Evolutionary conservation across 2,797 vertebrate genomes (phyloP), one percentile per base, ranked within the genome.

Genomic region (Enteromius fasciolatus): DNA sequence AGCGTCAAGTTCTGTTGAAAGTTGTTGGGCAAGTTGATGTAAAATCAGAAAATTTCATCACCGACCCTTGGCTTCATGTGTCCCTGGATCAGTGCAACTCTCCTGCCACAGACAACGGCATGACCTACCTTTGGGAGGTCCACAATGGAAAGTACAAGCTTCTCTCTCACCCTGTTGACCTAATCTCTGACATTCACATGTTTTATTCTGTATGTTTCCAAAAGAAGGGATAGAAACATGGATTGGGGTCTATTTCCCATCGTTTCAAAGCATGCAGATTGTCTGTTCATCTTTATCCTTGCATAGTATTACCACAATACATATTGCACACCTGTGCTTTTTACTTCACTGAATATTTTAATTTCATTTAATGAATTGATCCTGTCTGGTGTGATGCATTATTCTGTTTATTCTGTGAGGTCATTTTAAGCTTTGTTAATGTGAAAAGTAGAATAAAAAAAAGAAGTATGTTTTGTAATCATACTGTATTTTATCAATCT

Each of bases 71-170:
- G 15, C 23, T 15, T 31, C 5, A 83, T 6, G 25, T 46, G 7
- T 17, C 33, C 4, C 18, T 76, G 7, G 33, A 82, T 50, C 82
- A 84, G 80, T 84, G 82, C 61, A 25, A 0, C 4, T 18, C 54
- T 50, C 82, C 80, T 18, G 11, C 33, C n/a, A 25, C 82, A 67
- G 72, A 74, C 18, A 10, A 14, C 8, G 76, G 76, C 17, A 15
- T 20, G n/a, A 82, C 59, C 20, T 87, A 84, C 61, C 59, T 86
- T n/a, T 87, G 87, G 87, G 18, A 23, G 10, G n/a, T 0, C 1
- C 3, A 5, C 1, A 2, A 0, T 1, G n/a, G 0, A 1, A 28
- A 31, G 14, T 46, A 66, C n/a, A 41, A 73, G 52, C 69, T 77
- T 11, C 8, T 87, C 20, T 73, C 84, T 31, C 12, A 46, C 3